These are phyloP conservation scores for Tenthredo mesomela DNA, from an alignment of 2,888 invertebrate genomes.

Conservation along the genomic window DNA sequence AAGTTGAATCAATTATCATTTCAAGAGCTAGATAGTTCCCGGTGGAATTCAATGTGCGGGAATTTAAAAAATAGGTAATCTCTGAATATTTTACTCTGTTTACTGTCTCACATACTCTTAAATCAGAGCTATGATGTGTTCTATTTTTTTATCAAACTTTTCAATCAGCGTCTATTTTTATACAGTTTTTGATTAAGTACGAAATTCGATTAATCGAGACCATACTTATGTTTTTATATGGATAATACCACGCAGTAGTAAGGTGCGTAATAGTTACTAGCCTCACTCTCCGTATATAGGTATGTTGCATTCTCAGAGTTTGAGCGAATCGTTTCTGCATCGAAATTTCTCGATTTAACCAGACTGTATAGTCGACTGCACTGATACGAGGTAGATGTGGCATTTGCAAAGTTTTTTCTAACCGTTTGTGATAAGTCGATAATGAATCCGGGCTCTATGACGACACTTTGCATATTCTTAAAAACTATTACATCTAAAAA, in stretches of 20 bases:
- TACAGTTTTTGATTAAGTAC: not conserved
- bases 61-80: too few relatives aligned
- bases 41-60: not conserved
- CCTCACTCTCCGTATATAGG: not conserved
- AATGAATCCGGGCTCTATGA: conserved; percentile 37
- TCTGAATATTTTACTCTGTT: not conserved
- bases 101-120: not conserved
- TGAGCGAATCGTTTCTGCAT: not conserved
- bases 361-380: not conserved
- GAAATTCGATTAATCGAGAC: not conserved
- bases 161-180: not conserved
- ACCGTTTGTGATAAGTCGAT: not conserved
- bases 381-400: not conserved
- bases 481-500: conserved; percentile 24
- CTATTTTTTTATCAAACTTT: not conserved
- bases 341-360: not conserved
- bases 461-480: conserved; percentile 20
- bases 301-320: not conserved
- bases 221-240: not conserved
- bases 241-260: not conserved
- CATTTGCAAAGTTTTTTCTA: conserved; percentile 7
- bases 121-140: not conserved
- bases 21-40: not conserved
- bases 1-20: not conserved
- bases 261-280: conserved; percentile 6